These are phyloP conservation scores for Lasioglossum vierecki DNA, from an alignment of 2,888 invertebrate species.

Conservation along the genomic window DNA sequence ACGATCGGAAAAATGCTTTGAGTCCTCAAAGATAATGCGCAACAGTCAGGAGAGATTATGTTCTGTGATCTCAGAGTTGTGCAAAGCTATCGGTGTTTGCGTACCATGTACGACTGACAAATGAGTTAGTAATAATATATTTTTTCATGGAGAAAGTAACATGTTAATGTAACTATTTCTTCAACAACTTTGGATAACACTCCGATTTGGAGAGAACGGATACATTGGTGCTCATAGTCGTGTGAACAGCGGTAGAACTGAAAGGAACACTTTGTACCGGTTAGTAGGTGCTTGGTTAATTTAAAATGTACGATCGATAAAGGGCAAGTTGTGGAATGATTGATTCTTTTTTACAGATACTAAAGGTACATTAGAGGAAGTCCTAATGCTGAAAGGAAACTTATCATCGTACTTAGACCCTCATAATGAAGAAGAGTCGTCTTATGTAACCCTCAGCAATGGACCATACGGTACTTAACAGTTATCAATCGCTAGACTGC, in stretches of 20 bases:
- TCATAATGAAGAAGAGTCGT: constrained; percentile 82
- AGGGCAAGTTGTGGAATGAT: neutral
- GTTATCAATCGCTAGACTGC: neutral
- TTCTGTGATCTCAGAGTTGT: constrained; percentile 58
- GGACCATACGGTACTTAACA: constrained; percentile 78
- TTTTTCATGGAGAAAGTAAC: constrained; percentile 63
- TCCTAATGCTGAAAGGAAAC: constrained; percentile 84
- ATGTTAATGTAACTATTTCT: constrained; percentile 57
- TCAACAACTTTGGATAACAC: constrained; percentile 31
- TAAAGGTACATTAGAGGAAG: constrained; percentile 79
- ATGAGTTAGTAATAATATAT: constrained; percentile 51
- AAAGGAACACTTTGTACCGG: constrained; percentile 65
- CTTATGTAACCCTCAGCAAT: constrained; percentile 82
- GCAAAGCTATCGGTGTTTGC: constrained; percentile 49
- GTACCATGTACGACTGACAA: constrained; percentile 63
- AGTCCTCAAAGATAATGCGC: constrained; percentile 57
- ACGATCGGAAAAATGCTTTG: constrained; percentile 40
- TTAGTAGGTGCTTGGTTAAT: constrained; percentile 6
- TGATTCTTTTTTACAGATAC: constrained; percentile 64
- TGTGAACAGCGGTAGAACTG: constrained; percentile 30
- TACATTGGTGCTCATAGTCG: constrained; percentile 27
- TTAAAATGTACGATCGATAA: neutral
- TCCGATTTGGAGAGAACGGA: constrained; percentile 38
- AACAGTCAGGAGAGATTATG: constrained; percentile 61
- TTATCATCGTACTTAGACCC: constrained; percentile 81